Base-by-base conservation (phyloP, 2,888 invertebrate genomes). In the Entomobrya multifasciata region DNA sequence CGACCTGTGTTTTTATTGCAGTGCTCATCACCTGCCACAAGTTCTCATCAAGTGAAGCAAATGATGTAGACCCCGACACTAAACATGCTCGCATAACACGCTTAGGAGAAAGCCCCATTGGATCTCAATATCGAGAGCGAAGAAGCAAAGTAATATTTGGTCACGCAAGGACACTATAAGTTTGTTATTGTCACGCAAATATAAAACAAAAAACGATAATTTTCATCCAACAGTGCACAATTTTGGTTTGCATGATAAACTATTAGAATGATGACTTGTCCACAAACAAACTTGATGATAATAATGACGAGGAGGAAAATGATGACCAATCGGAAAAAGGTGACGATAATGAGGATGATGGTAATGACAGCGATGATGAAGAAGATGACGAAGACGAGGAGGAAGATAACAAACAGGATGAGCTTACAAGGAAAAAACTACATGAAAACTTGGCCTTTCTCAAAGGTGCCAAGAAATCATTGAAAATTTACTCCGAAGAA, bases 301-400 rank as follows among this genome's bases (percentile, higher is more conserved):
- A 15, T 0, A 22, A 67, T 6, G 15, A 65, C 30, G 65, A 65
- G 1, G 4, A 15, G n/a, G 25, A 30, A 44, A 30, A 30, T 10
- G 30, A 36, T 57, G 65, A 65, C 20, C 25, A 22, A 72, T 72
- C 22, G 20, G 30, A 25, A 11, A 17, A 62, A 10, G 52, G 17
- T 0, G 49, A 49, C 2, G 67, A 27, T 13, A 25, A 36, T 44
- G 80, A 65, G 4, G 77, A 30, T 15, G 36, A 84, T 22, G 20
- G 15, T 2, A 65, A 80, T 11, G 52, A 25, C 25, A 36, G 25
- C 15, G 30, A 82, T 27, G 65, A 67, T 5, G 5, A 17, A 0
- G 30, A 67, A n/a, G 67, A 65, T 15, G 65, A 80, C 49, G 52
- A 49, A 49, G 57, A 65, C 41, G 57, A 57, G 36, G 78, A 44